Conservation (phyloP, 2,888 invertebrate species). For the Aethes cnicana region DNA sequence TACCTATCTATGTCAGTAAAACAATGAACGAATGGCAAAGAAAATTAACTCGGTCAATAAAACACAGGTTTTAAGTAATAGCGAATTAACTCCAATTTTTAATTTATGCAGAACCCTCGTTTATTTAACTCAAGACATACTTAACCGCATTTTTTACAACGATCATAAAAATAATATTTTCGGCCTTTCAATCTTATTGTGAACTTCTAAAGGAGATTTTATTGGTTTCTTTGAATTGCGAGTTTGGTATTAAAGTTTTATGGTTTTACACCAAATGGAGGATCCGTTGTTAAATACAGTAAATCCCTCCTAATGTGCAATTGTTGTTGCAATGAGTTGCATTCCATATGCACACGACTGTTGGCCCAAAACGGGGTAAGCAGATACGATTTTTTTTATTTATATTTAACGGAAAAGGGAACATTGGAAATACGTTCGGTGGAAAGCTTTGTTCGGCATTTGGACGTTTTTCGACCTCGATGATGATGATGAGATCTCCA, state of each 20-base stretch:
- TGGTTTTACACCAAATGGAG: conserved; percentile 21
- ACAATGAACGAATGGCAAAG: too few relatives aligned
- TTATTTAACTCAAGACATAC: not conserved
- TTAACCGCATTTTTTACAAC: conserved; percentile 39
- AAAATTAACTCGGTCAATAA: too few relatives aligned
- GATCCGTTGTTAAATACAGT: conserved; percentile 31
- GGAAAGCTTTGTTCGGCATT: too few relatives aligned
- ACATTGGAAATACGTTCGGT: too few relatives aligned
- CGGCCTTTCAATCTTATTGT: conserved; percentile 42
- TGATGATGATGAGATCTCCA: too few relatives aligned
- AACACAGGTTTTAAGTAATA: too few relatives aligned
- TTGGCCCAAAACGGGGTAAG: conserved; percentile 8
- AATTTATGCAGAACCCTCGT: conserved; percentile 9
- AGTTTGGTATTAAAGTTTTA: conserved; percentile 32
- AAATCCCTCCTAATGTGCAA: conserved; percentile 10
- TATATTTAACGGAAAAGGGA: too few relatives aligned
- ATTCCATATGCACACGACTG: conserved; percentile 5
- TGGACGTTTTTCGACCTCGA: too few relatives aligned
- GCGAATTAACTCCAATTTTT: too few relatives aligned
- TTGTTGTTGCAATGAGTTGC: conserved; percentile 15
- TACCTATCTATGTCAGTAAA: too few relatives aligned
- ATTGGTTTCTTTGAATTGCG: conserved; percentile 35
- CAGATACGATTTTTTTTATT: too few relatives aligned
- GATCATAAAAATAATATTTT: conserved; percentile 66
- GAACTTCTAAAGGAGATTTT: conserved; percentile 27